phyloP scores from a whole-genome alignment of 2,888 invertebrate species.

The Aelia acuminata region DNA sequence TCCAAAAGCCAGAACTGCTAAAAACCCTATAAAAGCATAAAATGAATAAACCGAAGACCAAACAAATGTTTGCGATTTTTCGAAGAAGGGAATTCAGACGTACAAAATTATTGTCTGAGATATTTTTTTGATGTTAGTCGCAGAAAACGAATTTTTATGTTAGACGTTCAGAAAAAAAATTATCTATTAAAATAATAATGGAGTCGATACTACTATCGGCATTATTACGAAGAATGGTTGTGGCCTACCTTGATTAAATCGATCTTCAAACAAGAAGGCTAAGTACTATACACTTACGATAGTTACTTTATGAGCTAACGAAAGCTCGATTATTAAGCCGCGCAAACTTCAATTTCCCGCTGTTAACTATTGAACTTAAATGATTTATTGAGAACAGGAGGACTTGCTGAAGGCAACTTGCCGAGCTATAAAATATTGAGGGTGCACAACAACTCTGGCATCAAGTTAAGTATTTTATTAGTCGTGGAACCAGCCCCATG shows the following conservation, averaged over 20 bases:
- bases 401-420: not conserved
- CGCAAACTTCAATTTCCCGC: not conserved
- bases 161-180: too few species aligned
- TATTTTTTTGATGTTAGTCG: too few species aligned
- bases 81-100: too few species aligned
- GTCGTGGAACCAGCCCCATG: not conserved
- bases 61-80: too few species aligned
- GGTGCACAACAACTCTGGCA: constrained; percentile 1
- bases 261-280: not conserved
- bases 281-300: not conserved
- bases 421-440: constrained; percentile 17
- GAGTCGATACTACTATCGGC: too few species aligned
- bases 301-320: not conserved
- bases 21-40: too few species aligned
- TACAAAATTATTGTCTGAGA: too few species aligned
- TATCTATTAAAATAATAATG: too few species aligned
- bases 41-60: too few species aligned
- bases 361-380: constrained; percentile 19
- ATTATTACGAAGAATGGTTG: not conserved
- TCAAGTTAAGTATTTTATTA: constrained; percentile 21
- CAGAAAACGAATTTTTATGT: too few species aligned
- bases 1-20: too few species aligned
- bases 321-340: not conserved
- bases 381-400: not conserved
- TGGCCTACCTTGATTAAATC: not conserved